A percentile compares a stretch with the other conserved stretches of the same genome.
Evolutionary conservation across 2,797 vertebrate genomes (phyloP).

Genomic region (Dallia pectoralis): DNA sequence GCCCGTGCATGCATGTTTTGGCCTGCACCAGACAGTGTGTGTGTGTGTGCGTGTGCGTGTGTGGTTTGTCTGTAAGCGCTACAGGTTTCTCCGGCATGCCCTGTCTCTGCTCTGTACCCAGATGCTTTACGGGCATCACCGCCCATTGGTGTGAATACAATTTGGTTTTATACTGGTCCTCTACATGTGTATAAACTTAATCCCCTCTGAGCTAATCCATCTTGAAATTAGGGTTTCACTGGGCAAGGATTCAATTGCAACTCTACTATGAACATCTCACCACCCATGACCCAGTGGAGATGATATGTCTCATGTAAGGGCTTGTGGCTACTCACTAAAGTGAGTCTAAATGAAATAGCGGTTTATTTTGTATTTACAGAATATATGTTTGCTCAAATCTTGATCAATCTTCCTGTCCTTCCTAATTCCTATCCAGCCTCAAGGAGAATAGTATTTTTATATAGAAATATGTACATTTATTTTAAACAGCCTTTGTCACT

Average conservation of each 20-base stretch:
- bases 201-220: constrained; percentile 59
- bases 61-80: background rate
- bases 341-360: background rate
- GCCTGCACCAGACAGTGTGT: constrained; percentile 3
- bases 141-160: constrained; percentile 40
- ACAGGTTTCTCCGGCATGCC: background rate
- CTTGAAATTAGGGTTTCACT: constrained; percentile 61
- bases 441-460: too few species aligned
- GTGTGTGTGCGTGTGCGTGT: background rate
- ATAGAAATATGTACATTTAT: too few species aligned
- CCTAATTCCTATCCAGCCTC: too few species aligned
- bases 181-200: constrained; percentile 65
- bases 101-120: constrained; percentile 18
- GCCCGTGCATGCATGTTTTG: background rate
- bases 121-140: constrained; percentile 38
- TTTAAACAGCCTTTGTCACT: too few species aligned
- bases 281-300: constrained; percentile 16
- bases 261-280: constrained; percentile 28
- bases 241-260: constrained; percentile 28
- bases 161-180: constrained; percentile 60
- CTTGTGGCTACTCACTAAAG: background rate
- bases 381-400: background rate
- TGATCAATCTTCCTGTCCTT: too few species aligned
- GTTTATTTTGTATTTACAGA: background rate
- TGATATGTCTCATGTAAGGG: background rate